Percentiles rank a stretch among this genome's conserved stretches.
phyloP scores from a whole-genome alignment of 2,888 invertebrate species.

The Apotomis turbidana region DNA sequence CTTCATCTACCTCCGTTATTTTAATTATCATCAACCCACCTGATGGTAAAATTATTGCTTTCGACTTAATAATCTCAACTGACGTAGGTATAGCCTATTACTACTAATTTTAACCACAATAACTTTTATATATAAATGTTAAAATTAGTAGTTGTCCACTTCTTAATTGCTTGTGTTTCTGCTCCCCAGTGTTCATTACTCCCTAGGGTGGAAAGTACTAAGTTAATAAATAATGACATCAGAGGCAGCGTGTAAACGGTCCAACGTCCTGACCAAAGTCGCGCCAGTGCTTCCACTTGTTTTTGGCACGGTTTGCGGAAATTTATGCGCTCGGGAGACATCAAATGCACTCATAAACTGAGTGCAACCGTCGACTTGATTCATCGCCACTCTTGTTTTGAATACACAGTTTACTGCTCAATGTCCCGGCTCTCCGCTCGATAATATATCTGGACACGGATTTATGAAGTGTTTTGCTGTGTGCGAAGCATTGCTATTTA shows the following conservation, averaged over 20 bases:
- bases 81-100: too few species aligned
- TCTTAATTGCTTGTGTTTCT: too few species aligned
- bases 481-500: conserved; percentile 28
- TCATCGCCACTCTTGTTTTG: conserved; percentile 64
- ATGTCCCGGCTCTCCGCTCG: conserved; percentile 39
- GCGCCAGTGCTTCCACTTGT: conserved; percentile 58
- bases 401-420: conserved; percentile 63
- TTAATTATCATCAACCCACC: too few species aligned
- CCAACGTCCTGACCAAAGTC: conserved; percentile 10
- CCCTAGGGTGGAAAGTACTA: not conserved
- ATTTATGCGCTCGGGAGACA: conserved; percentile 72
- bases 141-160: too few species aligned
- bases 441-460: conserved; percentile 39
- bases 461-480: conserved; percentile 32
- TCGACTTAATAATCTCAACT: too few species aligned
- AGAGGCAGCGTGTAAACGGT: conserved; percentile 15
- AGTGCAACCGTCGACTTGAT: conserved; percentile 62
- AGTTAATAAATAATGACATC: conserved; percentile 18
- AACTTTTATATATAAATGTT: too few species aligned
- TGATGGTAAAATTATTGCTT: too few species aligned
- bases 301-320: conserved; percentile 68
- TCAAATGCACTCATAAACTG: conserved; percentile 79
- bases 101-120: too few species aligned
- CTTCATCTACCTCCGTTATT: too few species aligned
- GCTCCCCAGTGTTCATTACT: not conserved